phyloP scores from a whole-genome alignment of 1,140 invertebrate species.

The Drosophila equinoxialis region DNA sequence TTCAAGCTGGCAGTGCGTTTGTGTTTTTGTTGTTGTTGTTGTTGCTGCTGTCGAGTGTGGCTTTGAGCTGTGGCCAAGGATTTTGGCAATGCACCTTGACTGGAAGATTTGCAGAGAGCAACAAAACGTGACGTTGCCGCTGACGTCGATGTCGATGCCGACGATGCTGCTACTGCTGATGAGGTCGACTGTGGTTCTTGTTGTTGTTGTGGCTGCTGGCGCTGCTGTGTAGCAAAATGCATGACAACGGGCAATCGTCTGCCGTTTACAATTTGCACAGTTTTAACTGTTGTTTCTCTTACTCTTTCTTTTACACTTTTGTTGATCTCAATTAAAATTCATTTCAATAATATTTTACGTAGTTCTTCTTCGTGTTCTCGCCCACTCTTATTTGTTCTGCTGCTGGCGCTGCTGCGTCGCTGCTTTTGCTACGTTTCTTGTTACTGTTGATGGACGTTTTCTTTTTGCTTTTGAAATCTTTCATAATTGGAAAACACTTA shows the following conservation, averaged over 20 bases:
- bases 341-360: slow-evolving; percentile 32
- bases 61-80: slow-evolving; percentile 69
- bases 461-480: slow-evolving; percentile 59
- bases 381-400: slow-evolving; percentile 33
- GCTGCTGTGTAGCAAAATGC: slow-evolving; percentile 77
- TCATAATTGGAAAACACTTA: slow-evolving; percentile 40
- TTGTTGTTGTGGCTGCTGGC: slow-evolving; percentile 55
- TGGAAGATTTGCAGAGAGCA: slow-evolving; percentile 65
- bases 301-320: slow-evolving; percentile 28
- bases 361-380: slow-evolving; percentile 14
- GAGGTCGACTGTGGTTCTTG: slow-evolving; percentile 41
- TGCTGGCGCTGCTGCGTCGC: slow-evolving; percentile 9
- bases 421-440: slow-evolving; percentile 28
- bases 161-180: slow-evolving; percentile 46
- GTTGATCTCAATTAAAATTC: slow-evolving; percentile 11
- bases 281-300: slow-evolving; percentile 7
- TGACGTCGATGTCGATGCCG: slow-evolving; percentile 25
- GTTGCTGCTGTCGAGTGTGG: slow-evolving; percentile 50
- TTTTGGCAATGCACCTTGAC: slow-evolving; percentile 70
- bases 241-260: slow-evolving; percentile 63
- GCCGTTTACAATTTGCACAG: slow-evolving; percentile 44
- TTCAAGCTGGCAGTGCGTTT: slow-evolving; percentile 71
- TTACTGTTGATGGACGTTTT: slow-evolving; percentile 67
- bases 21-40: slow-evolving; percentile 51
- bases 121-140: slow-evolving; percentile 51